Evolutionary conservation across 2,113 vertebrate genomes (phyloP), one percentile per base, ranked within the genome.

Genomic region (Desmodus rotundus): DNA sequence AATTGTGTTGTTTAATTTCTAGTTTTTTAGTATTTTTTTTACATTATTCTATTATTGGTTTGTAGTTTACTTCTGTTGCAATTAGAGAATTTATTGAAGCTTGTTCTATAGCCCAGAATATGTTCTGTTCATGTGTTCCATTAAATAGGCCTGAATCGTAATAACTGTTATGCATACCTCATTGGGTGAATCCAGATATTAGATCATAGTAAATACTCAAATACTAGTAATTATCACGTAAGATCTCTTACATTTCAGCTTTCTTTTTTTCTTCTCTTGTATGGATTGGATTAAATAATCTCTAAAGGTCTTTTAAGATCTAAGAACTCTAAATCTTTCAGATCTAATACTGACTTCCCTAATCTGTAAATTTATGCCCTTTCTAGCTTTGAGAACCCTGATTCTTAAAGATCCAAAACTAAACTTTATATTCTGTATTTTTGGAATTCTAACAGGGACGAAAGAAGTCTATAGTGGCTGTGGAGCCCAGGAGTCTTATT

Each of bases 401-500:
- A 68, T 86, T 97, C 43, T 95, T 91, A 89, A 96, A 85, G 26
- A 58, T 58, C 47, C 36, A 38, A 94, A 86, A 33, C n/a, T 96
- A 58, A 93, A 54, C 68, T 81, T 95, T 96, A 67, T 87, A 50
- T 74, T 86, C 41, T 89, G 5, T 91, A 92, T 45, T 89, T 95
- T 96, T 92, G 68, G 50, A 84, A 95, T 97, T 94, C 82, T 96
- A 94, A 65, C 43, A 99, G 99, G 99, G 98, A 31, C 96, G 98
- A 88, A 99, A 99, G 98, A 99, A 99, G 97, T 98, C 98, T 84
- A 96, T 98, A 5, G 98, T 97, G 31, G 26, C 98, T 76, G 93
- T 98, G 77, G 98, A 98, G 67, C 98, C 97, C 43, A 97, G 98
- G 89, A 98, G 96, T 95, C 97, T 98, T 97, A 22, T 98, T 97